Evolutionary conservation across 2,797 vertebrate species (phyloP).

Genomic region (Galaxias olidus): DNA sequence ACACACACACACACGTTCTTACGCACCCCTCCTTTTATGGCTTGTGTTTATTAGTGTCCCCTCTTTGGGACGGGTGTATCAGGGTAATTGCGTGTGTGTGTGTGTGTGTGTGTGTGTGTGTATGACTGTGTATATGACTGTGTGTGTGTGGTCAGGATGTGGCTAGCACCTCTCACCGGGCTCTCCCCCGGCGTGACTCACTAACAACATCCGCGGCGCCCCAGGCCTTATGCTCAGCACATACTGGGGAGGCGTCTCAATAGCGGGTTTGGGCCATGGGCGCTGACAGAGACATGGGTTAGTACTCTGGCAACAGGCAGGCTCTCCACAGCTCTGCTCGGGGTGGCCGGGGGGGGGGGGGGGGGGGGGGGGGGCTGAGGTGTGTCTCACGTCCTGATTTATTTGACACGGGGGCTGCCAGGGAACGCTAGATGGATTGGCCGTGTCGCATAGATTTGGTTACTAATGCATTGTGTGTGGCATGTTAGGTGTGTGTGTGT

Average conservation of each 20-base stretch:
- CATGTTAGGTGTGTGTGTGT: slow-evolving; percentile 14
- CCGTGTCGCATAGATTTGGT: slow-evolving; percentile 20
- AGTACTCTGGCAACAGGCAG: neutral
- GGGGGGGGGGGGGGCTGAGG: neutral
- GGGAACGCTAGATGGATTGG: slow-evolving; percentile 45
- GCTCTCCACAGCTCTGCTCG: slow-evolving; percentile 2
- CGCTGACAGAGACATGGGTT: neutral
- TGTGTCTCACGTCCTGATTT: slow-evolving; percentile 38
- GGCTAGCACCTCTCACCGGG: slow-evolving; percentile 57
- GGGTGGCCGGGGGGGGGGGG: slow-evolving; percentile 4
- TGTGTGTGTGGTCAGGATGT: slow-evolving; percentile 70
- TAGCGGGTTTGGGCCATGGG: too few species aligned
- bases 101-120: slow-evolving; percentile 22
- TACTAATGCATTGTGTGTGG: slow-evolving; percentile 17
- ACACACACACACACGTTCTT: slow-evolving; percentile 40
- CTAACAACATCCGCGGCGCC: slow-evolving; percentile 45
- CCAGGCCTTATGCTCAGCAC: too few species aligned
- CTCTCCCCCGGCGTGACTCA: slow-evolving; percentile 51
- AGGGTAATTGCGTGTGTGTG: slow-evolving; percentile 13
- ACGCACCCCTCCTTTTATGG: slow-evolving; percentile 39
- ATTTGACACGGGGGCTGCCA: slow-evolving; percentile 42
- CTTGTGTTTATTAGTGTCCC: slow-evolving; percentile 21
- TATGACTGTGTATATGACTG: neutral
- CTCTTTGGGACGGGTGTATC: slow-evolving; percentile 36
- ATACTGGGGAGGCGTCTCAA: too few species aligned